These are phyloP conservation scores for Drosophila nigrodunni DNA, from an alignment of 1,140 invertebrate species.

Conservation along the genomic window DNA sequence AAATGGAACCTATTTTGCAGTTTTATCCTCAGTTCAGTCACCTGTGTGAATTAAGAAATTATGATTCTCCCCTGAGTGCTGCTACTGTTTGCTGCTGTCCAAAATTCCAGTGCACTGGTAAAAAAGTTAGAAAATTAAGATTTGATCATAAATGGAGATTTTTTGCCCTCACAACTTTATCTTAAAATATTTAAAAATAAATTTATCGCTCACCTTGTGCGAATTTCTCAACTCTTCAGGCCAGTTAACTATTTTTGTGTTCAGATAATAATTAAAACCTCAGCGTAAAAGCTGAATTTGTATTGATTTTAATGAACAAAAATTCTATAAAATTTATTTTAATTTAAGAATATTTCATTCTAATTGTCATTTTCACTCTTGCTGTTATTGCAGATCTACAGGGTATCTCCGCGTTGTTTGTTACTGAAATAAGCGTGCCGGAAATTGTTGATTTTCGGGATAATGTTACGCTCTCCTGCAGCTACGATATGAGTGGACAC, in stretches of 20 bases:
- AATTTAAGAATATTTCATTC: too few species aligned
- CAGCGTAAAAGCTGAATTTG: too few species aligned
- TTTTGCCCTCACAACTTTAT: too few species aligned
- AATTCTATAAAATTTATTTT: too few species aligned
- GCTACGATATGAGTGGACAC: conserved; percentile 87
- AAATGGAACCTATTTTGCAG: neutral
- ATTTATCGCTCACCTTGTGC: too few species aligned
- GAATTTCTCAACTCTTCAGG: too few species aligned
- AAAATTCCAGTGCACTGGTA: neutral
- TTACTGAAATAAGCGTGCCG: conserved; percentile 84
- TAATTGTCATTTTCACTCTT: neutral
- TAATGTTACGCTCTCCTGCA: conserved; percentile 86
- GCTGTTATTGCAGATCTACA: conserved; percentile 55
- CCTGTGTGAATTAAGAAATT: conserved; percentile 60
- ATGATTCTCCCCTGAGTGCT: conserved; percentile 1
- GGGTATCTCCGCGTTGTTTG: conserved; percentile 62
- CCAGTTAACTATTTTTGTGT: too few species aligned
- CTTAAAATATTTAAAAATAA: too few species aligned
- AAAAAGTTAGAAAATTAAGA: too few species aligned
- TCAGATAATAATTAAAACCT: too few species aligned
- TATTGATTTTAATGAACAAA: too few species aligned
- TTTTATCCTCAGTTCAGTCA: conserved; percentile 44
- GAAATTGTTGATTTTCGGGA: conserved; percentile 86
- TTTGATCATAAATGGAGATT: too few species aligned
- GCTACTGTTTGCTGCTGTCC: conserved; percentile 6